Evolutionary conservation across 2,113 vertebrate species (phyloP), one percentile per base, ranked within the genome.

Genomic region (Brachyhypopomus gauderio): DNA sequence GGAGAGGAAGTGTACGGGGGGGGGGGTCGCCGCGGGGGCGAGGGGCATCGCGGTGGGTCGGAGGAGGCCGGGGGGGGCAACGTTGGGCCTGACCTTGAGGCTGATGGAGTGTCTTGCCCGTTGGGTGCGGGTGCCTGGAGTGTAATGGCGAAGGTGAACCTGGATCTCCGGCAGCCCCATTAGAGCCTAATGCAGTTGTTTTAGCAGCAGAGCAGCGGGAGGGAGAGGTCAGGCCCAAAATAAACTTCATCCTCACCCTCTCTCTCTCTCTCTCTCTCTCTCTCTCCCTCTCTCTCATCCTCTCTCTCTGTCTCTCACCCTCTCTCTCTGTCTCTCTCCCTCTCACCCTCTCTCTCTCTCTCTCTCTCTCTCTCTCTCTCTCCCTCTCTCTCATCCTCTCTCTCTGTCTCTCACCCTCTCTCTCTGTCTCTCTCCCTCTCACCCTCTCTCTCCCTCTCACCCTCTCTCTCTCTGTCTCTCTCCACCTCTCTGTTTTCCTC

Each of bases 211-310:
- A 81, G 84, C 58, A 34, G 63, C 84, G 85, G 79, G 79, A 91
- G 87, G 87, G 86, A 87, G 90, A 93, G 91, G 91, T 94, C 91
- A 89, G 86, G 85, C 83, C 84, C 84, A 89, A 92, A 92, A 92
- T 89, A 92, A 91, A 86, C 85, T 85, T 78, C 75, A 81, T 85
- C 83, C 72, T 58, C 80, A 22, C 58, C 27, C 73, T 55, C 76
- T 45, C 41, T 78, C 75, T 72, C 70, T 69, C 63, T 59, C 69
- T 45, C 63, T 67, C 41, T 41, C 41, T 41, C 41, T 41, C 41
- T 41, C 41, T 5, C 41, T 41, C 41, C 7, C 41, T 5, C 41
- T 41, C 9, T 5, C 41, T 41, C 41, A 4, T 5, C 7, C 41
- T 41, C 41, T 41, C 41, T 41, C 41, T 41, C 41, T 9, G 3